These are phyloP conservation scores for Pitangus sulphuratus DNA, from an alignment of 2,797 vertebrate genomes.

Conservation along the genomic window DNA sequence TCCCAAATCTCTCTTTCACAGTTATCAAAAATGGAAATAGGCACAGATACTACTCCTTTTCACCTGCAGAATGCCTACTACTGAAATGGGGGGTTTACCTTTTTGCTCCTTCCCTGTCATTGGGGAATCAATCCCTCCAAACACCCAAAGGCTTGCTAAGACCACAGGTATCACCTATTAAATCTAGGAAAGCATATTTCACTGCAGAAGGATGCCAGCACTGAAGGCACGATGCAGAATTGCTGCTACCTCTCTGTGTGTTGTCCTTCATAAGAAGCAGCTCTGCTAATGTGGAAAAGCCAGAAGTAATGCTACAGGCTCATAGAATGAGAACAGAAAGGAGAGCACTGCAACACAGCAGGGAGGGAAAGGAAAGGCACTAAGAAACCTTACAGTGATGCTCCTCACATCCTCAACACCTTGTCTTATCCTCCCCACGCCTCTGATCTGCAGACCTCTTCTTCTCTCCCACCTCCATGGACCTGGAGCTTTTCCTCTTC, in stretches of 20 bases:
- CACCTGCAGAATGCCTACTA: neutral
- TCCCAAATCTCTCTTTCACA: neutral
- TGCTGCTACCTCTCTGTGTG: neutral
- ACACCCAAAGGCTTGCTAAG: neutral
- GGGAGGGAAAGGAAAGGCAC: neutral
- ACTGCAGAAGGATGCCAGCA: neutral
- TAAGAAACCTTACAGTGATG: neutral
- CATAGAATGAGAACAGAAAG: neutral
- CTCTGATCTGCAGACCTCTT: neutral
- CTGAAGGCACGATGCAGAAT: neutral
- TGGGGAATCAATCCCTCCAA: neutral
- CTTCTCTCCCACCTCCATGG: neutral
- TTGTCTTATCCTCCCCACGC: neutral
- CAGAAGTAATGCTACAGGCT: neutral
- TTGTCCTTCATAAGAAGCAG: neutral
- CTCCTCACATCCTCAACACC: neutral
- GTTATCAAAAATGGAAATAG: neutral
- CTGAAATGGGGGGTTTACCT: neutral
- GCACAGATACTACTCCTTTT: neutral
- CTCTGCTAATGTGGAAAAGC: neutral
- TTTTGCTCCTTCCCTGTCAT: accelerated
- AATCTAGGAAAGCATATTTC: neutral
- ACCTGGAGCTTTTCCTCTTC: neutral
- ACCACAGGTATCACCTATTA: neutral
- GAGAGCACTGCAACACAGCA: neutral